Percentiles rank a stretch among this genome's conserved stretches.
phyloP scores from a whole-genome alignment of 2,888 invertebrate species.

The Chloroclystis v-ata region DNA sequence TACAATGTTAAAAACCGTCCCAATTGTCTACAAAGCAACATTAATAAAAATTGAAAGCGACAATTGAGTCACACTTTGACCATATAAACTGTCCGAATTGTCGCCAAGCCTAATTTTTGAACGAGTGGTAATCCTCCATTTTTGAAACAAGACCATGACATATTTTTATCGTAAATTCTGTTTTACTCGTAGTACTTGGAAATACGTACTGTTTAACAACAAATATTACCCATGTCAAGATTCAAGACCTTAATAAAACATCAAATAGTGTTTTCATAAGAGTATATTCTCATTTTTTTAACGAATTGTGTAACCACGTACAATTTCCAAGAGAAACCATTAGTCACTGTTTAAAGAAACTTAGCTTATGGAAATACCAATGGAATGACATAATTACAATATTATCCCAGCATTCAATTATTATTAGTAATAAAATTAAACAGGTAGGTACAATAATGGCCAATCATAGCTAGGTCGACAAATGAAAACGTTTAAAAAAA shows the following conservation, averaged over 20 bases:
- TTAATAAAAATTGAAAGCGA: too few relatives aligned
- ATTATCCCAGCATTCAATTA: too few relatives aligned
- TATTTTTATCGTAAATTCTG: too few relatives aligned
- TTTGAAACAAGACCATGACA: too few relatives aligned
- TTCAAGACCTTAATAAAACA: background rate
- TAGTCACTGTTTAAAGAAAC: slow-evolving; percentile 1
- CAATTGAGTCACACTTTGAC: too few relatives aligned
- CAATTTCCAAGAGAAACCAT: slow-evolving; percentile 3
- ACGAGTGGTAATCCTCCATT: too few relatives aligned
- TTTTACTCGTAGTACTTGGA: too few relatives aligned
- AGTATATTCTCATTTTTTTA: slow-evolving; percentile 11
- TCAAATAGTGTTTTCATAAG: slow-evolving; percentile 6
- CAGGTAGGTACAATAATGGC: slow-evolving; percentile 18
- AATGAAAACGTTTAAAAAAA: slow-evolving; percentile 4
- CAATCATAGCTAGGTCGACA: background rate
- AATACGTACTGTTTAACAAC: background rate
- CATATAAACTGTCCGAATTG: too few relatives aligned
- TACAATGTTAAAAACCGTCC: too few relatives aligned
- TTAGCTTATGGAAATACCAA: slow-evolving; percentile 2
- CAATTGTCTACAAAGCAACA: too few relatives aligned
- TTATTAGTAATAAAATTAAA: slow-evolving; percentile 2
- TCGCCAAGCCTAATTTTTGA: too few relatives aligned
- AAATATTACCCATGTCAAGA: too few relatives aligned
- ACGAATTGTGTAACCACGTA: slow-evolving; percentile 3
- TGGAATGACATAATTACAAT: slow-evolving; percentile 4